Base-by-base conservation (phyloP, 2,797 vertebrate genomes). In the Enteromius treurensis region DNA sequence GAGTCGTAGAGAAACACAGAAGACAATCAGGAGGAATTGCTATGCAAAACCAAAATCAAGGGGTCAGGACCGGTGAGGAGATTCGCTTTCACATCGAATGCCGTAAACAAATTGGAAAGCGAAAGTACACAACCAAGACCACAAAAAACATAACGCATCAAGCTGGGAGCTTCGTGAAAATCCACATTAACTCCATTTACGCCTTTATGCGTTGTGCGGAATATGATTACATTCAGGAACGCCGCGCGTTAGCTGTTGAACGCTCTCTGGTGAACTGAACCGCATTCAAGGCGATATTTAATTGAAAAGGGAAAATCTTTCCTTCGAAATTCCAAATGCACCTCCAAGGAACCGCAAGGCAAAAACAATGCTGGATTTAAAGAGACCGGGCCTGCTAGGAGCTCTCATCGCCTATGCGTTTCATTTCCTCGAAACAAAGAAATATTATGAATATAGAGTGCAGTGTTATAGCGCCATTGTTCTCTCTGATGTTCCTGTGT, bases 1-100 rank as follows among this genome's bases (percentile, higher is more conserved):
- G 83, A 86, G 80, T 70, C 83, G 62, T 76, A 85, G 71, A 81
- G 82, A 86, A 87, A 83, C 40, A 67, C 80, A 73, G 4, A 82
- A 76, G 74, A 67, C 64, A 86, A 87, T 83, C 84, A 84, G 45
- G 47, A 83, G 58, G 79, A 84, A 86, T 55, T 70, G 76, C 58
- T 77, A 78, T 34, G 75, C 84, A 78, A 82, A 29, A 77, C 81
- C 70, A 73, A 80, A 67, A 79, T 40, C 17, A 15, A 26, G 49
- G 29, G 65, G 64, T 68, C 78, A 69, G 58, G 58, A 26, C 53
- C 1, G 4, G 49, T 7, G 49, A 77, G 75, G 55, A 58, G n/a
- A 26, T 45, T 64, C 40, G 1, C 11, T 45, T 69, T 75, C 32
- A 34, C 51, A 51, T 2, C 26, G 15, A 73, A 49, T 21, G 1